Evolutionary conservation across 2,797 vertebrate species (phyloP), one percentile per base, ranked within the genome.

Genomic region (Sibirionetta formosa): DNA sequence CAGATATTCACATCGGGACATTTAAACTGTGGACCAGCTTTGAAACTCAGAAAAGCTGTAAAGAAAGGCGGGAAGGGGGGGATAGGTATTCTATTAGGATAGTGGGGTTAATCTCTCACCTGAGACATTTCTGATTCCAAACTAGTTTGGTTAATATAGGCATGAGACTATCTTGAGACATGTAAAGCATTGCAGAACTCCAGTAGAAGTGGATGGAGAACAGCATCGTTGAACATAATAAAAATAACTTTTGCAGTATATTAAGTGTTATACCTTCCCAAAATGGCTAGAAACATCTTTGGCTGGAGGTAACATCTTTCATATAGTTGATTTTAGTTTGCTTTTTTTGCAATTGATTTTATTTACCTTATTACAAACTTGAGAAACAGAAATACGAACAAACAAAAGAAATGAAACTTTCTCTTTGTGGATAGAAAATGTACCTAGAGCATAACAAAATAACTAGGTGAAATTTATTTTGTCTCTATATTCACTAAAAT

Each of bases 1-100:
- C 88, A 94, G 51, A 36, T 94, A 92, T 58, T 69, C 97, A 81
- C 89, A 29, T 27, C 87, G 94, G 95, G 85, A 24, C 27, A 6
- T 64, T 89, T 71, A 88, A 89, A 91, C 44, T 69, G 14, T 20
- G 87, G 75, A n/a, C 51, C 65, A 82, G 16, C 19, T 94, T 91
- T 82, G 76, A 81, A 95, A 85, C 89, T 94, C 56, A 65, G 92
- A 97, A 84, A 46, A 77, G 14, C 33, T 93, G 53, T 46, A 73
- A 44, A 63, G 88, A 70, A 12, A 29, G 8, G 12, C 7, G 40
- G 8, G 48, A 14, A 8, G 48, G 50, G 50, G 14, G 50, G 14
- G 8, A 26, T 19, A 40, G 8, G 6, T 71, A 72, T 57, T 50
- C 42, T 33, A 60, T 85, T n/a, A 85, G 78, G 31, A 51, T 51